These are phyloP conservation scores for Excalfactoria chinensis DNA, from an alignment of 2,113 vertebrate genomes.

Conservation along the genomic window DNA sequence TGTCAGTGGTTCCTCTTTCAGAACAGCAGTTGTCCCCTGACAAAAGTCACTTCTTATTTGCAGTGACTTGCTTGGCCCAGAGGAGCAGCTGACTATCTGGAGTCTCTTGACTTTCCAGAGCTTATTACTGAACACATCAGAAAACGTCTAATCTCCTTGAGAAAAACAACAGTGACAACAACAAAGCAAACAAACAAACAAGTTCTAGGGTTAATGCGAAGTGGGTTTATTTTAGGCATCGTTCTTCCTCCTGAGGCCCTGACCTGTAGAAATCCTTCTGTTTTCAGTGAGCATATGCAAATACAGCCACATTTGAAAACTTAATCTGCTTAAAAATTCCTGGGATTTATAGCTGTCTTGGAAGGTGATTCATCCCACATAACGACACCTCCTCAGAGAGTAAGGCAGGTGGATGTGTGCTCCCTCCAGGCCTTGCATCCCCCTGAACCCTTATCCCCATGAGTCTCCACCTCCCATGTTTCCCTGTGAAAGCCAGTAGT, in stretches of 20 bases:
- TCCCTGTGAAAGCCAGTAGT: neutral
- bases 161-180: neutral
- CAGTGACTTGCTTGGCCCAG: neutral
- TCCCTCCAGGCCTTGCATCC: fast-evolving
- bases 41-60: neutral
- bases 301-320: neutral
- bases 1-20: neutral
- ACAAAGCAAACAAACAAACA: neutral
- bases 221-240: neutral
- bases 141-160: neutral
- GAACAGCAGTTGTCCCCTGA: neutral
- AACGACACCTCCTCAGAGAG: neutral
- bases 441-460: neutral
- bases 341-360: neutral
- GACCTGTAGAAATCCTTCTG: neutral
- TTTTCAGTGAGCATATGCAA: neutral
- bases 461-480: neutral
- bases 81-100: neutral
- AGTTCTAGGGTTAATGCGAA: neutral
- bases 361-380: neutral
- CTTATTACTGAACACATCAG: neutral
- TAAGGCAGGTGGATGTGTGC: neutral
- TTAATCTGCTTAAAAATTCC: neutral
- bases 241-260: neutral
- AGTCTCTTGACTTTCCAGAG: neutral